These are phyloP conservation scores for Enteromius argenteus DNA, from an alignment of 2,797 vertebrate genomes.

Conservation along the genomic window DNA sequence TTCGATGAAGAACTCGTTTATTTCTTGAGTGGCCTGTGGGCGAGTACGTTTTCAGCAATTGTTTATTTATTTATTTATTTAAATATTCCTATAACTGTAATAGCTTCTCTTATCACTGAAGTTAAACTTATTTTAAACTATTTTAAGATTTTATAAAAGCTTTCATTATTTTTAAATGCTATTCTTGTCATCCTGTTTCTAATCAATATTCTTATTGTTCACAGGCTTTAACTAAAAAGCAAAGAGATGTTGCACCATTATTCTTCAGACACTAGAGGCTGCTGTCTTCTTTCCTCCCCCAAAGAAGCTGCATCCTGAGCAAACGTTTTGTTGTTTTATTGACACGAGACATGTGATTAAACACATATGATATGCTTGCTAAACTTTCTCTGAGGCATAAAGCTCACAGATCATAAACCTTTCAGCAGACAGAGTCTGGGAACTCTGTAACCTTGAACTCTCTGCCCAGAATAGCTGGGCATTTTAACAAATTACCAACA, in stretches of 20 bases:
- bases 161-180: not conserved
- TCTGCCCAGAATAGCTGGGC: constrained; percentile 34
- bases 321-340: constrained; percentile 19
- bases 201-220: not conserved
- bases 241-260: constrained; percentile 24
- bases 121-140: not conserved
- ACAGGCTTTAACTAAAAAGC: not conserved
- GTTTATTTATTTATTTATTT: not conserved
- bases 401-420: constrained; percentile 51
- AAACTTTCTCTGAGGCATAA: constrained; percentile 34
- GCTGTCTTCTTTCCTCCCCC: constrained; percentile 60
- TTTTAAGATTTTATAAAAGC: not conserved
- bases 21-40: not conserved
- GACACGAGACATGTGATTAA: constrained; percentile 24
- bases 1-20: not conserved
- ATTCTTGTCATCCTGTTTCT: not conserved
- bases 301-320: constrained; percentile 4
- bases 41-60: not conserved
- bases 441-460: constrained; percentile 41
- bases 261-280: constrained; percentile 68
- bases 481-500: constrained; percentile 40
- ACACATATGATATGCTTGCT: constrained; percentile 42
- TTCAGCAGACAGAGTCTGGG: constrained; percentile 36
- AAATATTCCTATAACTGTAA: not conserved
- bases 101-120: not conserved